Evolutionary conservation across 2,888 invertebrate genomes (phyloP).

Genomic region (Junonia oenone): DNA sequence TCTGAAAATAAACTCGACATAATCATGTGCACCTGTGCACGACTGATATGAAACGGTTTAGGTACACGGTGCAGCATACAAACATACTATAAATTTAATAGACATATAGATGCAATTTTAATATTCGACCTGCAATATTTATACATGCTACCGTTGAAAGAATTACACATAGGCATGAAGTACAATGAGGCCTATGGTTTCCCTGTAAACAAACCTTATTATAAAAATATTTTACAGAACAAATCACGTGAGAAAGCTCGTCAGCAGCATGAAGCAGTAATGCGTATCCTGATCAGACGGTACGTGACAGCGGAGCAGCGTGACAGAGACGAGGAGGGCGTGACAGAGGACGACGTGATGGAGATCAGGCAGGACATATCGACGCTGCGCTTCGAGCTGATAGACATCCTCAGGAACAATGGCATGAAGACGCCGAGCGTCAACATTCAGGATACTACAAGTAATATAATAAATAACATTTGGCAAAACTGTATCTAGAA

Average conservation of each 20-base stretch:
- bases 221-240: conserved; percentile 65
- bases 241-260: conserved; percentile 86
- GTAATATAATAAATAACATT: too few species aligned
- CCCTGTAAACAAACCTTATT: not conserved
- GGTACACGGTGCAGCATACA: too few species aligned
- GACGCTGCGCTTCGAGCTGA: conserved; percentile 93
- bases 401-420: conserved; percentile 93
- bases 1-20: too few species aligned
- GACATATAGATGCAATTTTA: too few species aligned
- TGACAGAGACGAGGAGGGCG: conserved; percentile 93
- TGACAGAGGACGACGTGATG: conserved; percentile 98
- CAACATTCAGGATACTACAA: conserved; percentile 82
- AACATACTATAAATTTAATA: too few species aligned
- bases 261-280: conserved; percentile 88
- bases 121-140: too few species aligned
- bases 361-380: conserved; percentile 98
- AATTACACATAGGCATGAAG: too few species aligned
- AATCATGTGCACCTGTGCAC: too few species aligned
- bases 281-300: conserved; percentile 91
- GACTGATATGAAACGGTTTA: too few species aligned
- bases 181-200: too few species aligned
- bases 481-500: too few species aligned
- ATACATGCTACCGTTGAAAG: too few species aligned
- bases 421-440: conserved; percentile 91
- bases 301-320: conserved; percentile 94